Conservation (phyloP, 2,888 invertebrate species). For the Brachyptera risi region DNA sequence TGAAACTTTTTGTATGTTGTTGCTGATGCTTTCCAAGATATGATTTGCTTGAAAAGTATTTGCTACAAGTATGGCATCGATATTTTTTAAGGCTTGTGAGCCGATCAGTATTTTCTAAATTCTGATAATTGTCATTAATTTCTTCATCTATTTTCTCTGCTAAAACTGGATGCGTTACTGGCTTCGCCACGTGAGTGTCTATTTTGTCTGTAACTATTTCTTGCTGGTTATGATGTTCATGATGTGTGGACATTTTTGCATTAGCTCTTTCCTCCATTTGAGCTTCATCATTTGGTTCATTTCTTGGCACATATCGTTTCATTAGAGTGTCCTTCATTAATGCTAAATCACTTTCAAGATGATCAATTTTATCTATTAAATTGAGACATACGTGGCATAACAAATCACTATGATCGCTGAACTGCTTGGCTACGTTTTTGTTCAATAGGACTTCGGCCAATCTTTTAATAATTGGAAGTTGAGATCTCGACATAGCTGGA, state of each 20-base stretch:
- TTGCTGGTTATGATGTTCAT: not conserved
- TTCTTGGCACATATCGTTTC: slow-evolving; percentile 5
- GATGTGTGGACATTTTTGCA: not conserved
- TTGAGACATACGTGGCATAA: slow-evolving; percentile 29
- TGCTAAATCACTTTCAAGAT: slow-evolving; percentile 29
- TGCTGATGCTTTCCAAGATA: slow-evolving; percentile 35
- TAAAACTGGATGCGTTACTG: not conserved
- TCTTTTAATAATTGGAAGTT: slow-evolving; percentile 27
- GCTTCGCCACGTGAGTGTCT: not conserved
- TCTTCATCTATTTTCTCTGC: not conserved
- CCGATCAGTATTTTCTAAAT: too few relatives aligned
- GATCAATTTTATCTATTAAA: slow-evolving; percentile 28
- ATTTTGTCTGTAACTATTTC: not conserved
- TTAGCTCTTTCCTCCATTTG: not conserved
- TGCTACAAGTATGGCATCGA: slow-evolving; percentile 36
- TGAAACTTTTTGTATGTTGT: slow-evolving; percentile 33
- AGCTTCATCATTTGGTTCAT: too few relatives aligned
- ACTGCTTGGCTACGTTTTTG: not conserved
- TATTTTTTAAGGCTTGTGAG: slow-evolving; percentile 9
- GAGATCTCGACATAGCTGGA: slow-evolving; percentile 28
- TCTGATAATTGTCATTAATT: not conserved
- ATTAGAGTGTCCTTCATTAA: slow-evolving; percentile 28
- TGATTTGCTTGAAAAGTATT: slow-evolving; percentile 35
- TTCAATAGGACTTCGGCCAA: slow-evolving; percentile 26
- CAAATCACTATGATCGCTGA: slow-evolving; percentile 5